Conservation (phyloP, 2,113 vertebrate species). For the Passer domesticus region DNA sequence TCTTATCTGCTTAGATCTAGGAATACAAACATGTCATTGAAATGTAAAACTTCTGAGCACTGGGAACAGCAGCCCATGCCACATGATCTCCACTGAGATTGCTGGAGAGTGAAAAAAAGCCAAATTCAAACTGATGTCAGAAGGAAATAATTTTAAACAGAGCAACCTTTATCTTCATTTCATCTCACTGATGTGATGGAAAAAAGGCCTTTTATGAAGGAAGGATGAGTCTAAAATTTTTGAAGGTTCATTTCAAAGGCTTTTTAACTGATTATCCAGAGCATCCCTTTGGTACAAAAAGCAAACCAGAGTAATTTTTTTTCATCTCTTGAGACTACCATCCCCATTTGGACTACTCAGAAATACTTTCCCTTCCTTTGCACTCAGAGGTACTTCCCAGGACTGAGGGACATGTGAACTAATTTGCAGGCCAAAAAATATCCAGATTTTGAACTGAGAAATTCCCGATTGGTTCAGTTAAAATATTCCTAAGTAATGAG, state of each 20-base stretch:
- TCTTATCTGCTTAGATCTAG: slow-evolving; percentile 26
- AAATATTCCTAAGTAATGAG: background rate
- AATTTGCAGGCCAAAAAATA: background rate
- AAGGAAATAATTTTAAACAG: slow-evolving; percentile 45
- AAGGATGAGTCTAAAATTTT: slow-evolving; percentile 15
- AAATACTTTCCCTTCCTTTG: background rate
- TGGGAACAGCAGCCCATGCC: background rate
- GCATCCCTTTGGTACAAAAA: slow-evolving; percentile 7
- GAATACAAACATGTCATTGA: slow-evolving; percentile 34
- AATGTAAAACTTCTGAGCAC: slow-evolving; percentile 12
- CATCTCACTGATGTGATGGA: slow-evolving; percentile 33
- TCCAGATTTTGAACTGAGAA: background rate
- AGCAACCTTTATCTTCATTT: slow-evolving; percentile 32
- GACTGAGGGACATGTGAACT: background rate
- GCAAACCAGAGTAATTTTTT: background rate
- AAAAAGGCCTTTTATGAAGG: slow-evolving; percentile 12
- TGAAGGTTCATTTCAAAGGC: slow-evolving; percentile 44
- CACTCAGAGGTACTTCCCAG: background rate
- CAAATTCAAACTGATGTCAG: slow-evolving; percentile 25
- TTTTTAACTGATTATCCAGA: slow-evolving; percentile 38
- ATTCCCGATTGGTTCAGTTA: background rate
- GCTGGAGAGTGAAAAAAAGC: slow-evolving; percentile 25
- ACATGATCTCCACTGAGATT: slow-evolving; percentile 35
- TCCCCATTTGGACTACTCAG: background rate
- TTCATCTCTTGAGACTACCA: background rate